A percentile compares a stretch with the other conserved stretches of the same genome.
phyloP scores from a whole-genome alignment of 2,888 invertebrate genomes.

The Latheticus oryzae region DNA sequence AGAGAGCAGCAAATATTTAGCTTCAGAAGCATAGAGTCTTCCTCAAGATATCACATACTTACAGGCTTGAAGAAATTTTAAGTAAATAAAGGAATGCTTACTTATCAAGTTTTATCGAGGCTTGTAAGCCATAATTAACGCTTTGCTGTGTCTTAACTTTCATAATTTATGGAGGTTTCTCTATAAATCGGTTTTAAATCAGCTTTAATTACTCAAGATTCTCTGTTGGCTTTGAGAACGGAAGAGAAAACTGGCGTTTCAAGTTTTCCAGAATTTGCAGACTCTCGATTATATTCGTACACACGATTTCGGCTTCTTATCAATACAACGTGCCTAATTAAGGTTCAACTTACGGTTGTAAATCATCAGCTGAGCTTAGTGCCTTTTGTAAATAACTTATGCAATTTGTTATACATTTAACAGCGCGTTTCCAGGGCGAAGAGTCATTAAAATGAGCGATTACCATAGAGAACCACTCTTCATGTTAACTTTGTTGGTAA shows the following conservation, averaged over 20 bases:
- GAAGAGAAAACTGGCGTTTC: no score
- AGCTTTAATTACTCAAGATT: constrained; percentile 34
- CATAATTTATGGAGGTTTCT: constrained; percentile 20
- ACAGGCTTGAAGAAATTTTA: constrained; percentile 1
- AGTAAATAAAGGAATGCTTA: constrained; percentile 1
- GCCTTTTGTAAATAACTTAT: constrained; percentile 40
- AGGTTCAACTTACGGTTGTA: constrained; percentile 22
- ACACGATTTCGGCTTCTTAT: constrained; percentile 12
- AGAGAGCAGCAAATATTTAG: constrained; percentile 38
- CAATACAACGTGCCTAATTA: constrained; percentile 17
- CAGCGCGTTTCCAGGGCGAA: constrained; percentile 22
- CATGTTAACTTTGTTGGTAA: constrained; percentile 28
- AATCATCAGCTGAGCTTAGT: constrained; percentile 37
- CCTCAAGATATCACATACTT: constrained; percentile 17
- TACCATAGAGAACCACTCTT: constrained; percentile 17
- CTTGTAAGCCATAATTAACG: constrained; percentile 29
- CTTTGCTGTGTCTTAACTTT: constrained; percentile 18
- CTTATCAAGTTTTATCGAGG: constrained; percentile 1
- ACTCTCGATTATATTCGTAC: constrained; percentile 17
- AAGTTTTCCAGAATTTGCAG: constrained; percentile 1
- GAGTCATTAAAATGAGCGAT: constrained; percentile 37
- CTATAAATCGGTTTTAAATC: constrained; percentile 34
- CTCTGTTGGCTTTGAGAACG: no score
- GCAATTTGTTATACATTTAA: constrained; percentile 43
- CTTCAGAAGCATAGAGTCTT: constrained; percentile 21